Conservation (phyloP, 1,140 invertebrate species). For the Varroa destructor region DNA sequence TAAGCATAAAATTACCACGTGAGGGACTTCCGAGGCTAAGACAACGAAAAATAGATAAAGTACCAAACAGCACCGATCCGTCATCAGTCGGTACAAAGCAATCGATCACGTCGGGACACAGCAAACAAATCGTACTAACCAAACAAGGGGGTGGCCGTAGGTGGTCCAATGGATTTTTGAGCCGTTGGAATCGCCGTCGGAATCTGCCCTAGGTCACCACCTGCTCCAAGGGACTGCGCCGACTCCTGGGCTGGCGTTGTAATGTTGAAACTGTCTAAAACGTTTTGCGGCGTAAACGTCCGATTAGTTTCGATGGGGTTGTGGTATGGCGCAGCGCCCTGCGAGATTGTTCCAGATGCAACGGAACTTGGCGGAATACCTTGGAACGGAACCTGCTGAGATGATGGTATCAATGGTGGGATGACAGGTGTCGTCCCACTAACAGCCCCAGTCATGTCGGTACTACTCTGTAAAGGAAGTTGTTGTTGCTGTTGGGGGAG, state of each 20-base stretch:
- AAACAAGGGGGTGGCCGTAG: neutral
- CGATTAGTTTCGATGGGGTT: slow-evolving; percentile 22
- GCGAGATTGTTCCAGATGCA: neutral
- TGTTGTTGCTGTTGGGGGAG: no score
- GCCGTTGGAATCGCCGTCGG: neutral
- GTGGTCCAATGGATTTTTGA: neutral
- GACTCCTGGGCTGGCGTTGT: neutral
- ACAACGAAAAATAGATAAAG: no score
- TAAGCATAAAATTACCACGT: no score
- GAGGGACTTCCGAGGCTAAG: no score
- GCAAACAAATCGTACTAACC: slow-evolving; percentile 5
- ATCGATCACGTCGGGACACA: neutral
- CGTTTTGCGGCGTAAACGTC: slow-evolving; percentile 18
- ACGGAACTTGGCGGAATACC: neutral
- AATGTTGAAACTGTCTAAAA: slow-evolving; percentile 24
- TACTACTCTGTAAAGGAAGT: no score
- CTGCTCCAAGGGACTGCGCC: no score
- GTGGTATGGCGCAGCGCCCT: neutral
- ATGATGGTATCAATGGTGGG: no score
- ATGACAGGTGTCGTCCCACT: no score
- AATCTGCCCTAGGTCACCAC: neutral
- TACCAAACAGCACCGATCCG: no score
- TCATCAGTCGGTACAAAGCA: no score
- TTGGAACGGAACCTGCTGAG: neutral
- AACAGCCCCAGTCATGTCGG: no score